phyloP scores from a whole-genome alignment of 2,797 vertebrate genomes.

The Synanceia verrucosa region DNA sequence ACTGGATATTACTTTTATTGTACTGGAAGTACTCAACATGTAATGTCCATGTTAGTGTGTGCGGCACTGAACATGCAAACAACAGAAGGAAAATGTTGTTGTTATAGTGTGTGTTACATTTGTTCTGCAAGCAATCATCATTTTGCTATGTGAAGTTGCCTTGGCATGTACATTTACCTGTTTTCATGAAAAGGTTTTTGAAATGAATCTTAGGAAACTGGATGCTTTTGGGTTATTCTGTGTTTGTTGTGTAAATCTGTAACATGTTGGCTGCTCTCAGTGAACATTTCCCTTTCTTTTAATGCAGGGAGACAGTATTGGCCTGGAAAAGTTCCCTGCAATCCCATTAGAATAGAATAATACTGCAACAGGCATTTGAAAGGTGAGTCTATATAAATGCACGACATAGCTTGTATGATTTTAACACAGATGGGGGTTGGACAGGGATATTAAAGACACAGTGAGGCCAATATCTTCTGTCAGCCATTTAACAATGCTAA shows the following conservation, averaged over 20 bases:
- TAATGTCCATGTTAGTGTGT: slow-evolving; percentile 11
- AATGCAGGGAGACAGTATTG: not conserved
- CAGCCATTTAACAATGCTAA: slow-evolving; percentile 36
- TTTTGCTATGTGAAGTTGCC: not conserved
- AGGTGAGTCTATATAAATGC: not conserved
- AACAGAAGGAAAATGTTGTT: not conserved
- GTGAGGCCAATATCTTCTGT: slow-evolving; percentile 20
- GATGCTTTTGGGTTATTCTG: not conserved
- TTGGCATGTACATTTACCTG: not conserved
- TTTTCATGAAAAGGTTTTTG: not conserved
- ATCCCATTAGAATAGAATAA: not conserved
- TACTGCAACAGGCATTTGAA: not conserved
- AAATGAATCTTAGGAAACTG: not conserved
- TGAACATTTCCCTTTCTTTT: not conserved
- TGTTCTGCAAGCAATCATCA: slow-evolving; percentile 26
- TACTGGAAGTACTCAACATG: slow-evolving; percentile 4
- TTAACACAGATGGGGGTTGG: not conserved
- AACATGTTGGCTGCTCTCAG: not conserved
- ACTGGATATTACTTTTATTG: slow-evolving; percentile 2
- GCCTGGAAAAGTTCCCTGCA: not conserved
- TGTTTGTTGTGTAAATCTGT: not conserved
- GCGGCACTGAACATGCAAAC: slow-evolving; percentile 23
- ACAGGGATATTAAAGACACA: not conserved
- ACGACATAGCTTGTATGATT: slow-evolving; percentile 1
- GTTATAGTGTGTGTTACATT: not conserved